These are phyloP conservation scores for Butastur rufipennis DNA, from an alignment of 2,113 vertebrate species.

Conservation along the genomic window DNA sequence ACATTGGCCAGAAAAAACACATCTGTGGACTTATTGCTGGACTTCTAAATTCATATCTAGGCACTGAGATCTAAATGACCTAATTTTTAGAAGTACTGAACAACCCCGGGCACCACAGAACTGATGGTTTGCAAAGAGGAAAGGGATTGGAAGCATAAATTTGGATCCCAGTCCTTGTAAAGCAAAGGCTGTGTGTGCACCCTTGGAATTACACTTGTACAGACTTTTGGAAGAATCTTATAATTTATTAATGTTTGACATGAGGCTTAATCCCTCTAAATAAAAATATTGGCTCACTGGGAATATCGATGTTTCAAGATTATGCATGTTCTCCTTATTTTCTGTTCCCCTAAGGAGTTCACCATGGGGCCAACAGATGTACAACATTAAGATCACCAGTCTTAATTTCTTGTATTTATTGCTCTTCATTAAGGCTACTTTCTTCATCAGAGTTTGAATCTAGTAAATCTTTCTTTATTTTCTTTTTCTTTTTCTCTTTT, in stretches of 20 bases:
- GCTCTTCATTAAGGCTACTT: not conserved
- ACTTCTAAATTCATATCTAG: not conserved
- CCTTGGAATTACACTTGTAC: not conserved
- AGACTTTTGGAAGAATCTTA: not conserved
- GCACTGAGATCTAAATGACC: not conserved
- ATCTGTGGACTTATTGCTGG: not conserved
- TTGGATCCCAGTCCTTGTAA: not conserved
- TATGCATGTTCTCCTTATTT: not conserved
- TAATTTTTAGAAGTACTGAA: not conserved
- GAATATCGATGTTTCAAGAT: not conserved
- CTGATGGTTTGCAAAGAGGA: not conserved
- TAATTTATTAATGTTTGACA: not conserved
- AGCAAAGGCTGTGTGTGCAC: not conserved
- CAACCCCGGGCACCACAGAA: not conserved
- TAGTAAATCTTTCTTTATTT: not conserved
- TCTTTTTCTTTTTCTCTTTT: no score
- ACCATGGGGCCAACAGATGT: not conserved
- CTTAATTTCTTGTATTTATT: not conserved
- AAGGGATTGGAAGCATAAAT: not conserved
- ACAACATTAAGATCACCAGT: not conserved
- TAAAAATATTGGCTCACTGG: not conserved
- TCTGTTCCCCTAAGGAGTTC: not conserved
- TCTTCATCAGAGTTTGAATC: not conserved
- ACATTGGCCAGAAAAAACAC: not conserved
- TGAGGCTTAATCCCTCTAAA: not conserved